Base-by-base conservation (phyloP, 2,888 invertebrate species). In the Sialis fuliginosa region DNA sequence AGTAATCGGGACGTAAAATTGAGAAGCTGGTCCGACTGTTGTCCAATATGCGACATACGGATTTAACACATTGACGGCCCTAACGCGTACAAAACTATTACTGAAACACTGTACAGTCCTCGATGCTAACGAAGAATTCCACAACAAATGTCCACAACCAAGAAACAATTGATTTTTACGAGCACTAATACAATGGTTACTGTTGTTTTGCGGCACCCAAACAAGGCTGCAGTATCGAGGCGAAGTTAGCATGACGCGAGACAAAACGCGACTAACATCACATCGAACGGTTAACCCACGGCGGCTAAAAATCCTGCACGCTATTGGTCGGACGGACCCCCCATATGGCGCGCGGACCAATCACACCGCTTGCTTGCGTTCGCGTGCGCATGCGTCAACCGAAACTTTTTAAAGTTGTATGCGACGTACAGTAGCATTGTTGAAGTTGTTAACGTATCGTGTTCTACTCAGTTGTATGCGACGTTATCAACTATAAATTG, bases 1-100 rank as follows among this genome's bases (percentile, higher is more conserved):
- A 42, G 47, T 47, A 42, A 47, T 35, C 12, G 47, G 47, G 22
- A 22, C 22, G 33, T 47, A 33, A 46, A 46, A 46, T 32, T 34
- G 13, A 22, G 37, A 30, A 30, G 47, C 30, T 42, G 47, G 30
- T 30, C 10, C 42, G 30, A 42, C 47, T n/a, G 45, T 39, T 33
- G 47, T 42, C 47, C 47, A 47, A 34, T 47, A 47, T 10, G 42
- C 47, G 47, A 47, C 47, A 47, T 47, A 47, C 47, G 47, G 47
- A 47, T 47, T 47, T 22, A 47, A 13, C 34, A 42, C 47, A 47
- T 47, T 47, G n/a, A 47, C 35, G 12, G 47, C 39, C 32, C 47
- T 22, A 12, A 47, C 47, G 37, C 47, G 47, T 10, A 47, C 42
- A 42, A 47, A 47, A 42, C 47, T 42, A 46, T 12, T 46, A 22